phyloP scores from a whole-genome alignment of 2,888 invertebrate genomes.

The Invenusta paracnida region DNA sequence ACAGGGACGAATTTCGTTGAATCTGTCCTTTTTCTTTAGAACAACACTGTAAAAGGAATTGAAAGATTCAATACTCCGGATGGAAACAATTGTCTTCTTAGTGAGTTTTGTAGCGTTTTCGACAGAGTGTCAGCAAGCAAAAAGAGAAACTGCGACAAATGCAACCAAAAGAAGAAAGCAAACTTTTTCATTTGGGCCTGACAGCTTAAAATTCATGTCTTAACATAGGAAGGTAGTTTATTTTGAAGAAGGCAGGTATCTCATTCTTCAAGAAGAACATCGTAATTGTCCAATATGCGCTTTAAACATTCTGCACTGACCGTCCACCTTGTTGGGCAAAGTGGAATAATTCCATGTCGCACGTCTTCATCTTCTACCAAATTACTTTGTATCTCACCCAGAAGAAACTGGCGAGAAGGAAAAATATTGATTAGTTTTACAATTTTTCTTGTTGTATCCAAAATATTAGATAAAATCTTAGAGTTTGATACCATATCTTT shows the following conservation, averaged over 20 bases:
- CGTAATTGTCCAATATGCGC: too few species aligned
- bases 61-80: background rate
- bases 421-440: background rate
- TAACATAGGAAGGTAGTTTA: too few species aligned
- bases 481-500: constrained; percentile 11
- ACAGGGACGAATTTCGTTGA: background rate
- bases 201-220: too few species aligned
- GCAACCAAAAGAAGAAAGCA: background rate
- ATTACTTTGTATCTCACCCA: too few species aligned
- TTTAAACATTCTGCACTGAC: too few species aligned
- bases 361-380: too few species aligned
- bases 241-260: too few species aligned
- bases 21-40: background rate
- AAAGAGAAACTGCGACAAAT: background rate
- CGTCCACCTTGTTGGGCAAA: too few species aligned
- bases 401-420: too few species aligned
- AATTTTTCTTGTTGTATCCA: constrained; percentile 15
- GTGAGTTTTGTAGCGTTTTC: background rate
- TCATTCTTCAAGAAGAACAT: too few species aligned
- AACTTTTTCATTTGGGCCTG: too few species aligned
- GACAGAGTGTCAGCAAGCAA: background rate
- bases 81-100: background rate
- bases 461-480: background rate
- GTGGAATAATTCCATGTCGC: too few species aligned
- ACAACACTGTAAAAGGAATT: background rate